Conservation (phyloP, 2,888 invertebrate genomes). For the Drosophila neotestacea region DNA sequence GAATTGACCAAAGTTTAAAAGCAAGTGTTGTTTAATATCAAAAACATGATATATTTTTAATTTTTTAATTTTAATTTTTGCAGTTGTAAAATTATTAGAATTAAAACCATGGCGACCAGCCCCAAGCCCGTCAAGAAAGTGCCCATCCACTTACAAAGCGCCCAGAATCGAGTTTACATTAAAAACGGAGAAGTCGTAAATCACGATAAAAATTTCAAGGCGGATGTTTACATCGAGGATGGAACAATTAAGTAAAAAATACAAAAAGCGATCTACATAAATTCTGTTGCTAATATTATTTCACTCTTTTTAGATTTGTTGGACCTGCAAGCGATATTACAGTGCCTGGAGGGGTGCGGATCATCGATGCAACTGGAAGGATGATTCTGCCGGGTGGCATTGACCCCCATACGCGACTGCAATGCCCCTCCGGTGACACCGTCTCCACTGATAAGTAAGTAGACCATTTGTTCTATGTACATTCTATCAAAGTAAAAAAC, state of each 20-base stretch:
- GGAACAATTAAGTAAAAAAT: slow-evolving; percentile 94
- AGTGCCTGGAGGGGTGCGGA: slow-evolving; percentile 95
- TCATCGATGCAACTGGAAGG: slow-evolving; percentile 96
- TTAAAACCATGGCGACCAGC: slow-evolving; percentile 80
- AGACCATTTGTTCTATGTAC: slow-evolving; percentile 82
- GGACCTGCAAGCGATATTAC: slow-evolving; percentile 83
- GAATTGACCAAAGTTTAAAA: too few species aligned
- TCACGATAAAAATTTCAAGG: slow-evolving; percentile 94
- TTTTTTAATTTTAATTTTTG: not conserved
- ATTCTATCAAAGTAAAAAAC: slow-evolving; percentile 90
- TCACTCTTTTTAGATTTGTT: slow-evolving; percentile 76
- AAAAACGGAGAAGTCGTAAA: slow-evolving; percentile 98
- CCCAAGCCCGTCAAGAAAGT: slow-evolving; percentile 96
- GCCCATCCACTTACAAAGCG: slow-evolving; percentile 97
- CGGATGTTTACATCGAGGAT: slow-evolving; percentile 98
- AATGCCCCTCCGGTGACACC: slow-evolving; percentile 96
- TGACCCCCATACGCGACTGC: slow-evolving; percentile 98
- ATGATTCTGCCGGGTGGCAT: slow-evolving; percentile 97
- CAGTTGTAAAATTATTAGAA: slow-evolving; percentile 9
- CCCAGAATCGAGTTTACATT: slow-evolving; percentile 96
- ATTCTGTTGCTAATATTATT: not conserved
- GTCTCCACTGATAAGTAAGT: slow-evolving; percentile 91
- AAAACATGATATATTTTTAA: too few species aligned
- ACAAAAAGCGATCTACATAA: not conserved
- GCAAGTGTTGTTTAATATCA: too few species aligned